Conservation (phyloP, 2,888 invertebrate species). For the Pammene fasciana region DNA sequence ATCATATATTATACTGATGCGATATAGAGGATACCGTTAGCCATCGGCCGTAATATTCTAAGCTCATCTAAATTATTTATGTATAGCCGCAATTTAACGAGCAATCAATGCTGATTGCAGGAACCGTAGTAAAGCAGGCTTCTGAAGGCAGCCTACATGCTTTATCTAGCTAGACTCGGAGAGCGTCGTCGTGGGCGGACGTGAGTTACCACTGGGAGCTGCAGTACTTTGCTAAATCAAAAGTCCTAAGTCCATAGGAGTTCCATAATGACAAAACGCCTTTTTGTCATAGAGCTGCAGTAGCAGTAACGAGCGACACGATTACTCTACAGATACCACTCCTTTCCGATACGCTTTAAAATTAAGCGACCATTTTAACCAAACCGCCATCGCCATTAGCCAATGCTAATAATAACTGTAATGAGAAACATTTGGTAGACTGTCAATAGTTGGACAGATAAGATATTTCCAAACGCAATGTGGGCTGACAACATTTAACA, state of each 20-base stretch:
- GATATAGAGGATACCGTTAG: conserved; percentile 5
- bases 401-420: conserved; percentile 56
- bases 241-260: conserved; percentile 1
- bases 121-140: conserved; percentile 51
- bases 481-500: conserved; percentile 53
- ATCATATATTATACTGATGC: neutral
- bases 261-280: neutral
- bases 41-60: conserved; percentile 2
- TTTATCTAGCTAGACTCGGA: conserved; percentile 49
- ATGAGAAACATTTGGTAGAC: conserved; percentile 56
- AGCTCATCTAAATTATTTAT: conserved; percentile 37
- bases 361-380: conserved; percentile 52
- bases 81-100: conserved; percentile 46
- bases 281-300: neutral
- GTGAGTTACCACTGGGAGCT: conserved; percentile 59
- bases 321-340: conserved; percentile 55
- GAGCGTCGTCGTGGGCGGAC: conserved; percentile 60
- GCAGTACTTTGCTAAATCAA: conserved; percentile 30
- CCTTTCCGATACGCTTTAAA: conserved; percentile 50
- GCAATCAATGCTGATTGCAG: conserved; percentile 43
- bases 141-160: conserved; percentile 50
- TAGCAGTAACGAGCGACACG: conserved; percentile 52
- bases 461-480: conserved; percentile 48
- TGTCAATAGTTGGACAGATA: conserved; percentile 58
- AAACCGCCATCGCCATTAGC: conserved; percentile 51